Percentiles rank a stretch among this genome's conserved stretches.
Conservation (phyloP, 2,888 invertebrate species). For the Campoplex nolae region DNA sequence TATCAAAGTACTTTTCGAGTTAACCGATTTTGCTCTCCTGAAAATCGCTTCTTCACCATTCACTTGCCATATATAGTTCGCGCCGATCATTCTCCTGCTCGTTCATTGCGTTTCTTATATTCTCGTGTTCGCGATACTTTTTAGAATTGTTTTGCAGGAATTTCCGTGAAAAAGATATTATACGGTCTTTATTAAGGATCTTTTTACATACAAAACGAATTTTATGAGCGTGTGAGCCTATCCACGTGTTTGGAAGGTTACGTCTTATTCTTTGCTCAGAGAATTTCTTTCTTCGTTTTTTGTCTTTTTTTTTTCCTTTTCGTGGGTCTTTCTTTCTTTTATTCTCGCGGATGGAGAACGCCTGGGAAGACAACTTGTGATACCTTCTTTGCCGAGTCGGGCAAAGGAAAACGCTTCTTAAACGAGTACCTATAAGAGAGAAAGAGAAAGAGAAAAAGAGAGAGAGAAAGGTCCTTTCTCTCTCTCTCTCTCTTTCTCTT, state of each 20-base stretch:
- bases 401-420: constrained; percentile 76
- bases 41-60: constrained; percentile 16
- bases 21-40: background rate
- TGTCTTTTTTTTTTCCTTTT: constrained; percentile 61
- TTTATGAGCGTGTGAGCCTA: constrained; percentile 57
- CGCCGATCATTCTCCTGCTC: constrained; percentile 14
- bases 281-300: constrained; percentile 50
- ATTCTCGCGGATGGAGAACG: constrained; percentile 60
- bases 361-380: constrained; percentile 57
- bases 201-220: constrained; percentile 63
- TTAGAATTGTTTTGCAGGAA: constrained; percentile 51
- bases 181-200: constrained; percentile 62
- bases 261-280: constrained; percentile 69
- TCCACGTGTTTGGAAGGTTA: constrained; percentile 64
- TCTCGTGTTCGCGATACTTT: constrained; percentile 12
- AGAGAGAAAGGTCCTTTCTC: background rate
- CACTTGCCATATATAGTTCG: background rate
- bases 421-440: constrained; percentile 76
- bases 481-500: constrained; percentile 34
- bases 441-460: constrained; percentile 13
- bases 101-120: constrained; percentile 50
- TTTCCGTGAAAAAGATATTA: constrained; percentile 62
- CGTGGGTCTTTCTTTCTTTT: constrained; percentile 62
- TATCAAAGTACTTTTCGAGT: background rate
- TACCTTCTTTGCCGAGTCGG: constrained; percentile 60